These are phyloP conservation scores for Clavelina lepadiformis DNA, from an alignment of 23 tunicate genomes.

Conservation along the genomic window DNA sequence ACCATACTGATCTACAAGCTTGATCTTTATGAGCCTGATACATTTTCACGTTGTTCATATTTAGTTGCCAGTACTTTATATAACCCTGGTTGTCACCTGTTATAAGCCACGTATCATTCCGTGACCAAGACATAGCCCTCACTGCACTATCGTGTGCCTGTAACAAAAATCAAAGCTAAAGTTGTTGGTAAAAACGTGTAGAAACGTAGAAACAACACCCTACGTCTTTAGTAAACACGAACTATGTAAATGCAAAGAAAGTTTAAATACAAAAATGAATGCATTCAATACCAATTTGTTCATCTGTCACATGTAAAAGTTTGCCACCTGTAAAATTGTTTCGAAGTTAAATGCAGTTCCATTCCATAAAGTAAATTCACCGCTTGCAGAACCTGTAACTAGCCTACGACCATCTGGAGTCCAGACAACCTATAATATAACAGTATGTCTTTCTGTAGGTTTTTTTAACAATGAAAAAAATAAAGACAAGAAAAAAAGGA, in stretches of 20 bases:
- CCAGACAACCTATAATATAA: constrained; percentile 84
- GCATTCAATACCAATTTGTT: neutral
- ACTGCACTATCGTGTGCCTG: constrained; percentile 98
- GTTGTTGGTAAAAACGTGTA: neutral
- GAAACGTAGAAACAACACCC: neutral
- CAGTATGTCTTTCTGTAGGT: neutral
- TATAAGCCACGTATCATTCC: constrained; percentile 86
- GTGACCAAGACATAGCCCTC: constrained; percentile 98
- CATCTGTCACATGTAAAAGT: neutral
- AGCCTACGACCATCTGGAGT: constrained; percentile 98
- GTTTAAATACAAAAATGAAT: neutral
- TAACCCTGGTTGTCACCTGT: constrained; percentile 97
- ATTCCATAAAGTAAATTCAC: constrained; percentile 99
- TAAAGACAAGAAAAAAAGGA: neutral
- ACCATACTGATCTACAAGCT: constrained; percentile 94
- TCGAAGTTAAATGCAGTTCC: constrained; percentile 99
- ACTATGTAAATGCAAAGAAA: neutral
- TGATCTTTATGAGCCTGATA: constrained; percentile 99
- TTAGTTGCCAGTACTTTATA: constrained; percentile 98
- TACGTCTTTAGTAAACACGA: neutral
- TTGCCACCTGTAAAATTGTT: constrained; percentile 86
- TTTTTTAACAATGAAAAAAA: neutral
- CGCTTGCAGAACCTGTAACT: constrained; percentile 97
- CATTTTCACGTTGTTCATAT: constrained; percentile 98
- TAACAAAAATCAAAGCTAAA: neutral